Conservation (phyloP, 2,797 vertebrate species). For the Sebastes wilsoni region DNA sequence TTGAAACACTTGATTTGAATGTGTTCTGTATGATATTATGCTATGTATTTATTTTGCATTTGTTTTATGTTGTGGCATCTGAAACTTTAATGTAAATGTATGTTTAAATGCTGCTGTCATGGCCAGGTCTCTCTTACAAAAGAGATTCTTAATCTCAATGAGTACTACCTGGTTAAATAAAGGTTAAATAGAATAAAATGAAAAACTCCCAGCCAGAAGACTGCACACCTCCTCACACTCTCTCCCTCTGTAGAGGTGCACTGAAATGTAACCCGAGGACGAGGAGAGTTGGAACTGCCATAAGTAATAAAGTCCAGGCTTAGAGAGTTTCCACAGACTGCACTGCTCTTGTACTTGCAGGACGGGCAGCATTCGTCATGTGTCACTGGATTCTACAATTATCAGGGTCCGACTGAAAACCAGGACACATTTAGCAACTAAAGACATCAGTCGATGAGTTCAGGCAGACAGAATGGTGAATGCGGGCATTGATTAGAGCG, state of each 20-base stretch:
- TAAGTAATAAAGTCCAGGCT: conserved; percentile 63
- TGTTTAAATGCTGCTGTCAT: too few relatives aligned
- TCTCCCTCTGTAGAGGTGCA: conserved; percentile 27
- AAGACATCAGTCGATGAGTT: not conserved
- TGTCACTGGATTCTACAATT: conserved; percentile 23
- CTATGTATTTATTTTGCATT: too few relatives aligned
- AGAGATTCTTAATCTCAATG: too few relatives aligned
- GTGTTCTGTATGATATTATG: too few relatives aligned
- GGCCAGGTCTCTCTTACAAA: too few relatives aligned
- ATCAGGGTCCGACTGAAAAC: conserved; percentile 5
- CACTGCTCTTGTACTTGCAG: conserved; percentile 43
- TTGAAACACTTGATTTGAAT: too few relatives aligned
- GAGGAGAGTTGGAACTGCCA: conserved; percentile 15
- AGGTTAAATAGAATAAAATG: too few relatives aligned
- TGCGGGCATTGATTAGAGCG: not conserved
- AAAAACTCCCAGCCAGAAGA: conserved; percentile 12
- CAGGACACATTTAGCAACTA: not conserved
- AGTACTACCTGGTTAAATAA: too few relatives aligned
- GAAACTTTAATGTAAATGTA: too few relatives aligned
- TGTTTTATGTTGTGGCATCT: too few relatives aligned
- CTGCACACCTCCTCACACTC: conserved; percentile 1
- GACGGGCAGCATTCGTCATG: not conserved
- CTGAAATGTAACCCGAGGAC: conserved; percentile 43
- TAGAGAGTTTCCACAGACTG: conserved; percentile 51
- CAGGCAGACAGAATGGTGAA: not conserved